These are phyloP conservation scores for Neopelma chrysocephalum DNA, from an alignment of 2,797 vertebrate species.

Conservation along the genomic window DNA sequence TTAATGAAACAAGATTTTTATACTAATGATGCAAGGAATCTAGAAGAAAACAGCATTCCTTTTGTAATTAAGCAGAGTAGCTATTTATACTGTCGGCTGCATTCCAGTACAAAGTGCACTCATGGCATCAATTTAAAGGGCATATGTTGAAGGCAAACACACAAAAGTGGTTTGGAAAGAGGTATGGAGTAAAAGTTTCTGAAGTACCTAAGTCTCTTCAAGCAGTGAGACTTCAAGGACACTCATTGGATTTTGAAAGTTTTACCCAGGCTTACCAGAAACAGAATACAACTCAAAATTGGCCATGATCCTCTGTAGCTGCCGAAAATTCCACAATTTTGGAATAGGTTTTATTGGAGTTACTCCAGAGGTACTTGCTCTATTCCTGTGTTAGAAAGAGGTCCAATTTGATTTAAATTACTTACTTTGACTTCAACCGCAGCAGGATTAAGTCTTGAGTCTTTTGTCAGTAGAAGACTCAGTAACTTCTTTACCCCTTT, in stretches of 20 bases:
- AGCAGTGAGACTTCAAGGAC: conserved; percentile 20
- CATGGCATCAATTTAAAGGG: conserved; percentile 52
- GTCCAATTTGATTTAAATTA: not conserved
- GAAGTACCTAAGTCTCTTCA: not conserved
- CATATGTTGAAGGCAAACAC: conserved; percentile 7
- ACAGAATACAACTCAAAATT: not conserved
- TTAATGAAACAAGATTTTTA: not conserved
- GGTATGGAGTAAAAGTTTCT: not conserved
- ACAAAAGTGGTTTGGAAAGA: conserved; percentile 27
- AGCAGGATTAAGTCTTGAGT: not conserved
- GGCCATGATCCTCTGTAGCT: not conserved
- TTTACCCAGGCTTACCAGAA: conserved; percentile 3
- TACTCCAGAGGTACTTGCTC: not conserved
- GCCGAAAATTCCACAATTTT: not conserved
- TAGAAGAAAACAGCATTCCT: not conserved
- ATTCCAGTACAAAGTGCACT: conserved; percentile 41
- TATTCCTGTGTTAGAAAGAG: not conserved
- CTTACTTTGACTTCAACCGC: not conserved
- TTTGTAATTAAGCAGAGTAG: conserved; percentile 39
- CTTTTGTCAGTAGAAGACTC: not conserved
- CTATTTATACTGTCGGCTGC: conserved; percentile 20
- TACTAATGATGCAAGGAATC: not conserved
- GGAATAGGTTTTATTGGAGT: not conserved
- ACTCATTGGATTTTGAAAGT: not conserved
- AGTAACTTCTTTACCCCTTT: not conserved